Evolutionary conservation across 2,797 vertebrate genomes (phyloP).

Genomic region (Limosa lapponica): DNA sequence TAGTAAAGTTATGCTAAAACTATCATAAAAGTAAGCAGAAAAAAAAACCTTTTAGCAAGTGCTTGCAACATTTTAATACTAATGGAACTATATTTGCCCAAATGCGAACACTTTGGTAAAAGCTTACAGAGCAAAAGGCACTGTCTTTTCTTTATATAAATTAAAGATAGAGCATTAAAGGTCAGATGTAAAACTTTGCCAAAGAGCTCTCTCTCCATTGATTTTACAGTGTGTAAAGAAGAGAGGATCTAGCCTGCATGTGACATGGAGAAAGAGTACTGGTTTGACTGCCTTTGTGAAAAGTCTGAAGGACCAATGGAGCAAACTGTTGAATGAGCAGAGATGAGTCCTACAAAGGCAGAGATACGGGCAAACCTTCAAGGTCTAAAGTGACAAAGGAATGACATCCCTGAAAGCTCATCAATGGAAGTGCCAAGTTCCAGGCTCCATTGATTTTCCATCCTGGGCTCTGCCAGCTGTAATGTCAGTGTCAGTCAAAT

Average conservation of each 20-base stretch:
- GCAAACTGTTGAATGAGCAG: background rate
- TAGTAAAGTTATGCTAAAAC: background rate
- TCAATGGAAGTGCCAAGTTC: background rate
- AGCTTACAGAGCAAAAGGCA: slow-evolving; percentile 7
- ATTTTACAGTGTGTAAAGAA: background rate
- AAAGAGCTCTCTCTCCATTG: background rate
- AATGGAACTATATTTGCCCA: slow-evolving; percentile 6
- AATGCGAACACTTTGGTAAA: slow-evolving; percentile 17
- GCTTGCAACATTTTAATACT: slow-evolving; percentile 29
- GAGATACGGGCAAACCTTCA: background rate
- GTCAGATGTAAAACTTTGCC: background rate
- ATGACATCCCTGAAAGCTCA: background rate
- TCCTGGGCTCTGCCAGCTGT: background rate
- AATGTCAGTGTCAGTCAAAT: background rate
- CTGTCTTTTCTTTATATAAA: background rate
- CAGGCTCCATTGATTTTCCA: background rate
- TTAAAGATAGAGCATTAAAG: background rate
- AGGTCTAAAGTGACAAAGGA: background rate
- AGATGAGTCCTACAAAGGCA: background rate
- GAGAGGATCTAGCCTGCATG: background rate
- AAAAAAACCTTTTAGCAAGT: slow-evolving; percentile 20
- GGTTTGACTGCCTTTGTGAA: background rate
- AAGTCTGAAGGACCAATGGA: background rate
- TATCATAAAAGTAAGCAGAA: slow-evolving; percentile 16
- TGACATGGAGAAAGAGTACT: background rate